A percentile compares a stretch with the other conserved stretches of the same genome.
Evolutionary conservation across 92 coral and sea anemone species (phyloP).

Genomic region (Pocillopora meandrina): DNA sequence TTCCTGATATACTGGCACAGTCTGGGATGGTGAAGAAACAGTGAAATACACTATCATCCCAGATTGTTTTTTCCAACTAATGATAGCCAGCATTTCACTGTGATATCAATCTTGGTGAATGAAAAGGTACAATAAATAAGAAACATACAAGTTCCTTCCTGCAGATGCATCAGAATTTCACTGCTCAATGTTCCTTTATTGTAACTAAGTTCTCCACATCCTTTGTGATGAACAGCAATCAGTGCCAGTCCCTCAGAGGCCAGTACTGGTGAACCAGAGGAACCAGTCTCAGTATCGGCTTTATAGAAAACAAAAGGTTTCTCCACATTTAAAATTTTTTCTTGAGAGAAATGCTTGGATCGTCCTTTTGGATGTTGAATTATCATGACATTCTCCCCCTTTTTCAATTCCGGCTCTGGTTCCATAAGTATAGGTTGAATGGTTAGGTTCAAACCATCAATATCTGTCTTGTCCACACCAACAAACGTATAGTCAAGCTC

Average conservation of each 20-base stretch:
- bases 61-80: neutral
- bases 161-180: conserved; percentile 82
- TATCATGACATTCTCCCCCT: conserved; percentile 74
- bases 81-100: neutral
- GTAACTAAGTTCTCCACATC: conserved; percentile 73
- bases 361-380: conserved; percentile 93
- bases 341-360: conserved; percentile 82
- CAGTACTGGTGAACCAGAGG: conserved; percentile 95
- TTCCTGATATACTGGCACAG: too few relatives aligned
- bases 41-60: neutral
- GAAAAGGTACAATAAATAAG: neutral
- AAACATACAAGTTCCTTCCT: conserved; percentile 73
- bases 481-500: conserved; percentile 87
- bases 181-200: conserved; percentile 93
- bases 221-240: conserved; percentile 86
- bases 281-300: conserved; percentile 94
- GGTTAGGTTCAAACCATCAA: conserved; percentile 53
- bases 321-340: conserved; percentile 58
- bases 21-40: too few relatives aligned
- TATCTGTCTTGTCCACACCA: conserved; percentile 68
- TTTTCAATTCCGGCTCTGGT: conserved; percentile 61
- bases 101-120: neutral
- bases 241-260: conserved; percentile 56
- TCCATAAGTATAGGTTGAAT: conserved; percentile 69
- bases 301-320: conserved; percentile 79